Evolutionary conservation across 2,113 vertebrate species (phyloP).

Genomic region (Patagioenas fasciata): DNA sequence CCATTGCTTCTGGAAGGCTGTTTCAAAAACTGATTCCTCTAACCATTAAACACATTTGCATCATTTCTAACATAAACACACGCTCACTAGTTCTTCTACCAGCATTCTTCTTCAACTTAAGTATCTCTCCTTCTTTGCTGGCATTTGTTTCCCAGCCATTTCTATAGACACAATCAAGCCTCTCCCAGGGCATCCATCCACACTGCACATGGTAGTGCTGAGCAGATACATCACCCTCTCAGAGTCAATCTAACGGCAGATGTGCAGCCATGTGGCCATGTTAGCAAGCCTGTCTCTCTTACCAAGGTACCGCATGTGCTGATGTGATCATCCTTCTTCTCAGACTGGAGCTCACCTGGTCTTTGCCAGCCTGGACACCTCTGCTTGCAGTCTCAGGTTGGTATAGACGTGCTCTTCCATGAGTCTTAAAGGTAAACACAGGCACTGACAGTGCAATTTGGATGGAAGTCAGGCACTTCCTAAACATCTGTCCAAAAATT

Average conservation of each 20-base stretch:
- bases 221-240: neutral
- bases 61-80: neutral
- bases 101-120: neutral
- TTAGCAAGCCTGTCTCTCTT: neutral
- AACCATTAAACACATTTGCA: neutral
- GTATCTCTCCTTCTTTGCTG: neutral
- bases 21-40: neutral
- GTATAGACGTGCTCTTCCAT: neutral
- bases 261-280: accelerated
- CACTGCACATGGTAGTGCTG: accelerated
- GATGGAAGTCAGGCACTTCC: neutral
- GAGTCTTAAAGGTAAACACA: neutral
- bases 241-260: neutral
- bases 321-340: neutral
- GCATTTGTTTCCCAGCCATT: neutral
- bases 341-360: neutral
- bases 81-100: neutral
- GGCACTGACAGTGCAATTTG: neutral
- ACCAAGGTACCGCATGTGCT: neutral
- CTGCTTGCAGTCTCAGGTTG: neutral
- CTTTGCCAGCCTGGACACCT: neutral
- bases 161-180: accelerated
- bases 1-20: neutral
- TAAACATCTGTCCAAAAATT: neutral
- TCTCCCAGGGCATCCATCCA: neutral